Evolutionary conservation across 2,888 invertebrate genomes (phyloP).

Genomic region (Tachina lurida): DNA sequence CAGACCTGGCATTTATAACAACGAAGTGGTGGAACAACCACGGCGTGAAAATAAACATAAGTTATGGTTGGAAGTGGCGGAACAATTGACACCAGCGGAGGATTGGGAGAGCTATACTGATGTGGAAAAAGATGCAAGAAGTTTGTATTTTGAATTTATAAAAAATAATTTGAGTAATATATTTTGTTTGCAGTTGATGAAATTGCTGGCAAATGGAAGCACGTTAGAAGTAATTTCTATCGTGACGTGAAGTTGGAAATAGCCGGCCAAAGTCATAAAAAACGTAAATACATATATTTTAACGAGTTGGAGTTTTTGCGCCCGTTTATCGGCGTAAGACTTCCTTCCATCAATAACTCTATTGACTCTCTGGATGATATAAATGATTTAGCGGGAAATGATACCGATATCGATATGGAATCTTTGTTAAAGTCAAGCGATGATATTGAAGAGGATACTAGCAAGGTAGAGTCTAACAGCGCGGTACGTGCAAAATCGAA

Average conservation of each 20-base stretch:
- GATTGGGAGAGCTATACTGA: constrained; percentile 64
- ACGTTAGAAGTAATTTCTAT: constrained; percentile 51
- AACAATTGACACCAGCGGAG: constrained; percentile 57
- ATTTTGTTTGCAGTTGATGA: constrained; percentile 47
- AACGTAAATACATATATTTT: constrained; percentile 55
- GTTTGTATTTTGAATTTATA: neutral
- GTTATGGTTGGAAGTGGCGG: constrained; percentile 65
- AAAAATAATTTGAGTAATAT: neutral
- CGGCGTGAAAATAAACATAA: constrained; percentile 56
- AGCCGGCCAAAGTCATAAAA: constrained; percentile 47
- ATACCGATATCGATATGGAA: constrained; percentile 53
- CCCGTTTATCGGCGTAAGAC: constrained; percentile 41
- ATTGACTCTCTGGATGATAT: constrained; percentile 18
- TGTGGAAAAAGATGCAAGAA: constrained; percentile 66
- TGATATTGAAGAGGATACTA: neutral
- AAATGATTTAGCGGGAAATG: constrained; percentile 33
- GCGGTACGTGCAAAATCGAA: constrained; percentile 10
- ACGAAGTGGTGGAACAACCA: constrained; percentile 40
- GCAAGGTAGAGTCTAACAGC: neutral
- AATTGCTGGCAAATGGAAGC: constrained; percentile 59
- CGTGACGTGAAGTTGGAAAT: constrained; percentile 54
- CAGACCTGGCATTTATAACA: constrained; percentile 60
- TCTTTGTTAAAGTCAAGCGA: constrained; percentile 21
- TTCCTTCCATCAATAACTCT: neutral
- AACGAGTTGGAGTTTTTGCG: constrained; percentile 60